Evolutionary conservation across 2,797 vertebrate species (phyloP), one percentile per base, ranked within the genome.

Genomic region (Hephaestus fuliginosus): DNA sequence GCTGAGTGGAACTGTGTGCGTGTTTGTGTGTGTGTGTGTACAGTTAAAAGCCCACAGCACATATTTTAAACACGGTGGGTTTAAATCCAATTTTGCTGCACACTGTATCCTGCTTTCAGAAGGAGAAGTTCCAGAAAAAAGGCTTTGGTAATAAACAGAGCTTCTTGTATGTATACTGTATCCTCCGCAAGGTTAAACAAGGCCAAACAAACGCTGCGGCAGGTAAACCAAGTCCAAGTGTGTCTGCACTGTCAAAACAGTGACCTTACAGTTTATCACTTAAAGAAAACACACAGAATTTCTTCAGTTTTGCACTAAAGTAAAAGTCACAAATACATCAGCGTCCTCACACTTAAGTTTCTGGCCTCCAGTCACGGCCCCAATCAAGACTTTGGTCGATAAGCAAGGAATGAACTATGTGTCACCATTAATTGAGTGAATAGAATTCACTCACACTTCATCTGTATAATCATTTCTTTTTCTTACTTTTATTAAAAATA

Each of bases 31-130:
- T 60, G 46, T 39, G 39, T 44, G 51, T 53, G 52, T 58, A 43
- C 43, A 18, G 67, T 73, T 75, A 36, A 86, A 78, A 86, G n/a
- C 56, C 72, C 36, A 66, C 25, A 33, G 60, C 67, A 77, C 62
- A 72, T 67, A 70, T 84, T 86, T 71, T 70, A 74, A 86, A 66
- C 68, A 49, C 49, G 4, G 13, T 65, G 60, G 74, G 70, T 83
- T 84, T 74, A 33, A 86, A 82, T 76, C 41, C 57, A 81, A 33
- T 82, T 52, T 55, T 7, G 11, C 52, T 61, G 7, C 17, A 51
- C 28, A 46, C 15, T 67, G 1, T 51, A 46, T 39, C 18, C 25
- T 17, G 41, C 67, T 52, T 62, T 81, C 61, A 82, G 67, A 67
- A n/a, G 51, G 61, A 65, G 46, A 76, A 43, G 61, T 76, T 61